Evolutionary conservation across 2,113 vertebrate species (phyloP).

Genomic region (Dipodomys spectabilis): DNA sequence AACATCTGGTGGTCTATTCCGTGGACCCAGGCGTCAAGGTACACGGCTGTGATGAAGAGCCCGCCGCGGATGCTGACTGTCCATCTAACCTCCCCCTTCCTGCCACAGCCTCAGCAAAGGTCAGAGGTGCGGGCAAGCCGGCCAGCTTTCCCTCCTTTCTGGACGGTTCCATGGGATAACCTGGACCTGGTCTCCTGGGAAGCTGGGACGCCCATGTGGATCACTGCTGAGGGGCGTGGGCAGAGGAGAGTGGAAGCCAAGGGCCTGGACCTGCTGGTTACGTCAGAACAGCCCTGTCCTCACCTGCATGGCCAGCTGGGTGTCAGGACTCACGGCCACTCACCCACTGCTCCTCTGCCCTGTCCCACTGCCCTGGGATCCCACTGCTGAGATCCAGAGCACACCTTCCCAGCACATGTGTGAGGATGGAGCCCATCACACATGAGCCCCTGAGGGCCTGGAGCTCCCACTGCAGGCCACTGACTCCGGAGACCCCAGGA

Average conservation of each 20-base stretch:
- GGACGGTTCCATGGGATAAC: not conserved
- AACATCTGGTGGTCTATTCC: not conserved
- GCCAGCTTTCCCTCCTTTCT: not conserved
- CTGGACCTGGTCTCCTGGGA: not conserved
- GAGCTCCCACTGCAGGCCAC: not conserved
- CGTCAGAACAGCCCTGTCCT: no score
- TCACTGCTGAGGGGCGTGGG: not conserved
- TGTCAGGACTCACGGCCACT: no score
- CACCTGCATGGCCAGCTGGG: no score
- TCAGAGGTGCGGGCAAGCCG: not conserved
- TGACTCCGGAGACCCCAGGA: not conserved
- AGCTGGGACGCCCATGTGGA: not conserved
- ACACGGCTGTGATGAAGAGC: not conserved
- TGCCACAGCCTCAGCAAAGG: not conserved
- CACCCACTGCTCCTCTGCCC: no score
- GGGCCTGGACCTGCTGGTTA: no score
- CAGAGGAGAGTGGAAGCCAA: no score
- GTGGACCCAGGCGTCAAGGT: not conserved
- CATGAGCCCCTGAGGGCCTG: rapidly evolving
- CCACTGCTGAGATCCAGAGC: no score
- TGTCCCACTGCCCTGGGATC: rapidly evolving
- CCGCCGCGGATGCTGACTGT: not conserved
- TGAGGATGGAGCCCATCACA: not conserved
- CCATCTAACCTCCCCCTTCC: not conserved
- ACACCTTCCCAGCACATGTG: not conserved